Evolutionary conservation across 1,140 invertebrate genomes (phyloP).

Genomic region (Holotrichia oblita): DNA sequence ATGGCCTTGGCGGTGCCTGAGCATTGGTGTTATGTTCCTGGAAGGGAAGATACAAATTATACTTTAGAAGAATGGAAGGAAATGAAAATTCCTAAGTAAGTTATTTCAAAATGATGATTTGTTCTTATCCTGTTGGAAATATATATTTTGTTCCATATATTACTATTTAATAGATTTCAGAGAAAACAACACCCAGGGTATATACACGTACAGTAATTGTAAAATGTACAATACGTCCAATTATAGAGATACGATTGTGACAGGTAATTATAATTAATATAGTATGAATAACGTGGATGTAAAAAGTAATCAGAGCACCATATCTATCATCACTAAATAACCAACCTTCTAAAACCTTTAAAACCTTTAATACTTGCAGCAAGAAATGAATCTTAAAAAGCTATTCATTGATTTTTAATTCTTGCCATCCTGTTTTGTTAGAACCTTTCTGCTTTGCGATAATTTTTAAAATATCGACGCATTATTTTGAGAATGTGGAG

Average conservation of each 20-base stretch:
- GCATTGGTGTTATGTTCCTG: constrained; percentile 67
- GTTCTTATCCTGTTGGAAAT: neutral
- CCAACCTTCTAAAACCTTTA: too few species aligned
- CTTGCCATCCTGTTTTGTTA: too few species aligned
- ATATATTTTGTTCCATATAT: neutral
- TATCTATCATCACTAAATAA: too few species aligned
- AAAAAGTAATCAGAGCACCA: too few species aligned
- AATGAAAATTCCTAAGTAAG: constrained; percentile 63
- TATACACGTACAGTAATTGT: constrained; percentile 38
- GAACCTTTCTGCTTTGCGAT: too few species aligned
- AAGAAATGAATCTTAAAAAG: too few species aligned
- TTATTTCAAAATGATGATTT: neutral
- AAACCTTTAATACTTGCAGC: too few species aligned
- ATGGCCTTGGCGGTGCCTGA: constrained; percentile 65
- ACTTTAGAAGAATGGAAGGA: constrained; percentile 63
- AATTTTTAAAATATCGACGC: too few species aligned
- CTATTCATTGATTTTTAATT: too few species aligned
- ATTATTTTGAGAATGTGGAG: too few species aligned
- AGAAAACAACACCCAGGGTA: constrained; percentile 37
- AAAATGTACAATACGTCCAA: constrained; percentile 43
- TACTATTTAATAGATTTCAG: constrained; percentile 39
- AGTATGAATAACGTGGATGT: too few species aligned
- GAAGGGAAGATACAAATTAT: constrained; percentile 61
- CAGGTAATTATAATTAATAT: too few species aligned
- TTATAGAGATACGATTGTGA: neutral